A percentile compares a stretch with the other conserved stretches of the same genome.
These are phyloP conservation scores for Melanophora roralis DNA, from an alignment of 2,888 invertebrate genomes.

Conservation along the genomic window DNA sequence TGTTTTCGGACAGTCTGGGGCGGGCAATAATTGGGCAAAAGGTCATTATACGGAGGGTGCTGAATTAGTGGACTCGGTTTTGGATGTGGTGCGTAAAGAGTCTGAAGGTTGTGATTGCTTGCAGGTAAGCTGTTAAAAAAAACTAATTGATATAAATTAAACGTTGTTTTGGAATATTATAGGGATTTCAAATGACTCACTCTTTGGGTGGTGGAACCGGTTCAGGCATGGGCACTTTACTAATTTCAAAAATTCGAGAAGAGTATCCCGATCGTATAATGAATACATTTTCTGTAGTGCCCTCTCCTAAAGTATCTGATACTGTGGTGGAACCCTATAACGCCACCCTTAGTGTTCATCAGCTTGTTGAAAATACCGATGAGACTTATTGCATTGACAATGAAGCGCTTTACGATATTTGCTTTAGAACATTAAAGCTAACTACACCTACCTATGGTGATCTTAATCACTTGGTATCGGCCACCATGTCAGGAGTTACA, in stretches of 20 bases:
- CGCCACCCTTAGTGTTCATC: conserved; percentile 91
- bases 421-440: conserved; percentile 92
- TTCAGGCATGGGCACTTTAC: conserved; percentile 91
- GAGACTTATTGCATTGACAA: conserved; percentile 95
- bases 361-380: conserved; percentile 93
- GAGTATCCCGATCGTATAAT: conserved; percentile 93
- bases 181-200: conserved; percentile 88
- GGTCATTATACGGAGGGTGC: conserved; percentile 97
- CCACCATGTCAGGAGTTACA: conserved; percentile 92
- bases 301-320: conserved; percentile 86
- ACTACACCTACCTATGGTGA: conserved; percentile 95
- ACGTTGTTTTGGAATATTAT: neutral
- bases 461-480: conserved; percentile 92
- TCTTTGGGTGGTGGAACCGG: conserved; percentile 94
- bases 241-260: conserved; percentile 92
- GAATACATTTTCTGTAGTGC: conserved; percentile 90
- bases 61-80: conserved; percentile 89
- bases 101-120: conserved; percentile 94
- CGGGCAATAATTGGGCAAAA: conserved; percentile 92
- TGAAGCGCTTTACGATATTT: conserved; percentile 94
- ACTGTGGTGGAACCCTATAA: conserved; percentile 89
- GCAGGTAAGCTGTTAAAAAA: conserved; percentile 77
- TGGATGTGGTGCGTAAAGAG: conserved; percentile 90
- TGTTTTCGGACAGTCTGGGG: conserved; percentile 92
- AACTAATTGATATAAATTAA: neutral